phyloP scores from a whole-genome alignment of 2,888 invertebrate species.

The Elegia similella region DNA sequence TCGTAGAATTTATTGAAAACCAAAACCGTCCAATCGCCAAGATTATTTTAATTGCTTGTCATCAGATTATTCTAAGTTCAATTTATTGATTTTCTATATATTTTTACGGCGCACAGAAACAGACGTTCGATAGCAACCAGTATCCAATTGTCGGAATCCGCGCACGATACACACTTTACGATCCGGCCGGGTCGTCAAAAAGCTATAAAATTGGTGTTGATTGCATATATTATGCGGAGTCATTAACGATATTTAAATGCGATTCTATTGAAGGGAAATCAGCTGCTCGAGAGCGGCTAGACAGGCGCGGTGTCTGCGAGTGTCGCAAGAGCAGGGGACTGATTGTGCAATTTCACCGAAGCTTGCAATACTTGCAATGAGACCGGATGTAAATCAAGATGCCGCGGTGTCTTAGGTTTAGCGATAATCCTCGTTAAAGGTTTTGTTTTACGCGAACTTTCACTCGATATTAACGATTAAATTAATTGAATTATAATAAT shows the following conservation, averaged over 20 bases:
- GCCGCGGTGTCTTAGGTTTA: background rate
- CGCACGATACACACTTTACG: background rate
- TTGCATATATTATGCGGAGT: conserved; percentile 5
- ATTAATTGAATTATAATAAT: background rate
- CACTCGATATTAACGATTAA: background rate
- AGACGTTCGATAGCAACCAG: background rate
- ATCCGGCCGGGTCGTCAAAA: conserved; percentile 4
- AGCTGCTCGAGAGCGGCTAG: conserved; percentile 5
- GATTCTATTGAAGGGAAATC: conserved; percentile 5
- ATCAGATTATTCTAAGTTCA: conserved; percentile 3
- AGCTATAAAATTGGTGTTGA: conserved; percentile 8
- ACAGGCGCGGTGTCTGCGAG: background rate
- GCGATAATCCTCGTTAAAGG: background rate
- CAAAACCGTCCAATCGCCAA: background rate
- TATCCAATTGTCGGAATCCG: conserved; percentile 2
- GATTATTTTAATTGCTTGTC: conserved; percentile 12
- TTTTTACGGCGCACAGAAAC: background rate
- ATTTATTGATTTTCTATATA: conserved; percentile 15
- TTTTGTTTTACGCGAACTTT: background rate
- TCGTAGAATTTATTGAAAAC: background rate
- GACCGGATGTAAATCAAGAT: conserved; percentile 13
- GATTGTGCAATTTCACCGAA: conserved; percentile 17
- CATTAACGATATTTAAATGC: conserved; percentile 11
- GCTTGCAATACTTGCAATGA: conserved; percentile 14
- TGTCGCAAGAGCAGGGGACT: conserved; percentile 1